Base-by-base conservation (phyloP, 1,140 invertebrate species). In the Rhagoletis pomonella region DNA sequence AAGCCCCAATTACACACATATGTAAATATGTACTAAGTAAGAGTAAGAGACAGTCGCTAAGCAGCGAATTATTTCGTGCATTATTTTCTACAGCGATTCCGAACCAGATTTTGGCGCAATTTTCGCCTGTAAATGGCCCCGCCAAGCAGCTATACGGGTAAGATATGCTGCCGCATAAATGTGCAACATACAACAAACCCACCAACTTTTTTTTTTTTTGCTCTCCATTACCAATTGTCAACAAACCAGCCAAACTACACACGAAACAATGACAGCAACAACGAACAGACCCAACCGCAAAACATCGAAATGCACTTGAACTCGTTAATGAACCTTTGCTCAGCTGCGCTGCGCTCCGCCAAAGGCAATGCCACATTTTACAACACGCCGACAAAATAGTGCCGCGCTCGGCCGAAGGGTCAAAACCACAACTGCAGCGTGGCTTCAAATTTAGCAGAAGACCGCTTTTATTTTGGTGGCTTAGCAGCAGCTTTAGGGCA, bases 281-380 rank as follows among this genome's bases (percentile, higher is more conserved):
- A 81, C 19, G 5, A 81, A 7, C 69, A 81, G 17, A 81, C 73
- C 6, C 10, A 19, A 42, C 73, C 47, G 73, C 73, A 81, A 81
- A 81, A 81, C 73, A 81, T n/a, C 73, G 73, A 81, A 81, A 81
- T 81, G 73, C 73, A 81, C 73, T 81, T 81, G 73, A 81, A 81
- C 73, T 81, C 73, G 73, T 81, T 81, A 81, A 58, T 81, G 73
- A 81, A 81, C 47, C 44, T 81, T 81, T 12, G 14, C 29, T 29
- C 29, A 29, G 29, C 29, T 29, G 29, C 29, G 29, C 44, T 47
- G 44, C 14, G 42, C n/a, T 50, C 44, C 69, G 69, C n/a, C 73
- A n/a, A 10, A 55, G n/a, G 44, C 69, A 10, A 77, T 77, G 73
- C 73, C 44, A 55, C 73, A 0, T 81, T 81, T 81, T 12, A 55